Percentiles rank a stretch among this genome's conserved stretches.
Evolutionary conservation across 2,797 vertebrate genomes (phyloP).

Genomic region (Acrossocheilus wenchowensis): DNA sequence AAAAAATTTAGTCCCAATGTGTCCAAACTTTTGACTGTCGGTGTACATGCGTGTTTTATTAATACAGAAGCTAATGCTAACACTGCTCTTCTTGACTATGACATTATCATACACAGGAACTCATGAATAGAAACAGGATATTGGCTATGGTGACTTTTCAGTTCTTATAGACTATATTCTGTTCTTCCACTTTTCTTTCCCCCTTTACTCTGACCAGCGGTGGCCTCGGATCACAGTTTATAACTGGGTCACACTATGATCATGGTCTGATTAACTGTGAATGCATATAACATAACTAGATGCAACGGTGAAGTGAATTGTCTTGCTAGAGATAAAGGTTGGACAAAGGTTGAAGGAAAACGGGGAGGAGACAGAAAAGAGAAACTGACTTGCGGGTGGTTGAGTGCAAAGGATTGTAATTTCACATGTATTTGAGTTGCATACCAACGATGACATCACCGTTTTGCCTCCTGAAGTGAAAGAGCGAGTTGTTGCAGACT

Average conservation of each 20-base stretch:
- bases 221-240: neutral
- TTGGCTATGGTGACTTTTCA: neutral
- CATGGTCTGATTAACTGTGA: conserved; percentile 17
- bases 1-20: neutral
- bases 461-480: conserved; percentile 13
- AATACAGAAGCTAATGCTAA: neutral
- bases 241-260: conserved; percentile 31
- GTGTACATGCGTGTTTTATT: neutral
- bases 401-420: neutral
- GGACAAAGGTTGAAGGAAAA: neutral
- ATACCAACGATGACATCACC: neutral
- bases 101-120: neutral
- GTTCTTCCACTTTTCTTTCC: neutral
- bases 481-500: neutral
- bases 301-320: neutral
- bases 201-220: neutral
- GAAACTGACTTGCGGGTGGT: neutral
- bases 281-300: neutral
- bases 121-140: neutral
- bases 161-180: neutral
- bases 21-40: neutral
- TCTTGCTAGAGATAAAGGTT: neutral
- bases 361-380: neutral
- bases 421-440: neutral
- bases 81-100: neutral